Conservation (phyloP, 2,113 vertebrate genomes). For the Pelvicachromis taeniatus region DNA sequence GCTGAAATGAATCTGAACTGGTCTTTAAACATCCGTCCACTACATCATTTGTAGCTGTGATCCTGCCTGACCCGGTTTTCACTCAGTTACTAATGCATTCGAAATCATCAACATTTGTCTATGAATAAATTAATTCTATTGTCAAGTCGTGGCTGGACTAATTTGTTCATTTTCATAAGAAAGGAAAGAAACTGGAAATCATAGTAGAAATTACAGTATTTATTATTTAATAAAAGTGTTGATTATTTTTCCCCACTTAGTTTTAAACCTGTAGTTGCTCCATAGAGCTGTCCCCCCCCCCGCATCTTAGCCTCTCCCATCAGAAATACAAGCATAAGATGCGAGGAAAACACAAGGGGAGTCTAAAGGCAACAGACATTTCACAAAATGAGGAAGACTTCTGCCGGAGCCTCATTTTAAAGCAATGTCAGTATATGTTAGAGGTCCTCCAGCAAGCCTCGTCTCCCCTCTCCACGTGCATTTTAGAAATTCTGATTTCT, state of each 20-base stretch:
- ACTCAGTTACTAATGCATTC: neutral
- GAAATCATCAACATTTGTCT: constrained; percentile 9
- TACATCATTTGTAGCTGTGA: constrained; percentile 1
- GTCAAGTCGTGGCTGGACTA: neutral
- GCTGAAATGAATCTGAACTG: neutral
- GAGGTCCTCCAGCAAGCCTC: neutral
- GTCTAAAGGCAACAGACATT: neutral
- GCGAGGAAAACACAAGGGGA: neutral
- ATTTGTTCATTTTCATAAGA: neutral
- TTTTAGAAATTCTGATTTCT: neutral
- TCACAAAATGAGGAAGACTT: neutral
- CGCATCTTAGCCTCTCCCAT: neutral
- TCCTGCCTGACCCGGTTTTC: neutral
- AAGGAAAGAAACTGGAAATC: neutral
- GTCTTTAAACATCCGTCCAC: neutral
- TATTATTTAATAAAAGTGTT: neutral
- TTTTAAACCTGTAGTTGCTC: neutral
- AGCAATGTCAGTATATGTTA: neutral
- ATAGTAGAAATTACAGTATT: neutral
- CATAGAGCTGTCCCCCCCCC: too few relatives aligned
- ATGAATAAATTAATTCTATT: constrained; percentile 49
- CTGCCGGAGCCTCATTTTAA: neutral
- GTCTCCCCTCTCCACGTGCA: neutral
- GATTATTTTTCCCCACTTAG: neutral
- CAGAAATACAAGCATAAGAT: neutral